Conservation (phyloP, 2,113 vertebrate species). For the Tragelaphus strepsiceros region DNA sequence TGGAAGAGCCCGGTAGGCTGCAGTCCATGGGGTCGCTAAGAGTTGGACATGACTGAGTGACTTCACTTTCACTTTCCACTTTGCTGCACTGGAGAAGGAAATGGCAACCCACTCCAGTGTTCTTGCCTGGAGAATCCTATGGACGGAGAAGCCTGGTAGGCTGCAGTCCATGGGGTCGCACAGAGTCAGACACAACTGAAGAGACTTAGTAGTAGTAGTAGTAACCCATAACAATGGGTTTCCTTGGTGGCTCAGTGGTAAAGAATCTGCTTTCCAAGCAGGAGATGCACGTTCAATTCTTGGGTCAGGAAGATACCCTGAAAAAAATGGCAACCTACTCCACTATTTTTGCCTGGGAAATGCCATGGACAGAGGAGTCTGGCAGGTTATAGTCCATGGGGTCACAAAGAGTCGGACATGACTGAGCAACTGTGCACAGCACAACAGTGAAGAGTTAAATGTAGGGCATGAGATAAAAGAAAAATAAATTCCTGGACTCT, state of each 20-base stretch:
- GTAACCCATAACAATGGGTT: background rate
- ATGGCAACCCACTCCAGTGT: too few relatives aligned
- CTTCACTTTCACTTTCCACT: too few relatives aligned
- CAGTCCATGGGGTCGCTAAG: too few relatives aligned
- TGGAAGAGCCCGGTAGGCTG: too few relatives aligned
- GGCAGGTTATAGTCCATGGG: background rate
- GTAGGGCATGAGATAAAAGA: background rate
- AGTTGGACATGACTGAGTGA: too few relatives aligned
- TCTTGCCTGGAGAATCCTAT: too few relatives aligned
- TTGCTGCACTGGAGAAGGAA: too few relatives aligned
- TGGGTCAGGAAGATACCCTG: background rate
- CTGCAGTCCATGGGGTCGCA: too few relatives aligned
- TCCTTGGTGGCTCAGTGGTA: background rate
- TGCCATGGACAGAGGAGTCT: background rate
- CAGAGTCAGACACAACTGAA: too few relatives aligned
- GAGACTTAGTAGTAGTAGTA: too few relatives aligned
- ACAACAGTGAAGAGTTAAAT: background rate
- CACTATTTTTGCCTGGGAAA: background rate
- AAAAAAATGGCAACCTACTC: background rate
- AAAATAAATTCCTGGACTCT: background rate
- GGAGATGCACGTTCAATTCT: background rate
- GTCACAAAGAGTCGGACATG: background rate
- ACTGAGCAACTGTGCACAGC: background rate
- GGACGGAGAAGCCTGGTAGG: too few relatives aligned
- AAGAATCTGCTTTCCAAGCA: background rate